Percentiles rank a stretch among this genome's conserved stretches.
Evolutionary conservation across 1,140 invertebrate species (phyloP).

Genomic region (Drosophila pachea): DNA sequence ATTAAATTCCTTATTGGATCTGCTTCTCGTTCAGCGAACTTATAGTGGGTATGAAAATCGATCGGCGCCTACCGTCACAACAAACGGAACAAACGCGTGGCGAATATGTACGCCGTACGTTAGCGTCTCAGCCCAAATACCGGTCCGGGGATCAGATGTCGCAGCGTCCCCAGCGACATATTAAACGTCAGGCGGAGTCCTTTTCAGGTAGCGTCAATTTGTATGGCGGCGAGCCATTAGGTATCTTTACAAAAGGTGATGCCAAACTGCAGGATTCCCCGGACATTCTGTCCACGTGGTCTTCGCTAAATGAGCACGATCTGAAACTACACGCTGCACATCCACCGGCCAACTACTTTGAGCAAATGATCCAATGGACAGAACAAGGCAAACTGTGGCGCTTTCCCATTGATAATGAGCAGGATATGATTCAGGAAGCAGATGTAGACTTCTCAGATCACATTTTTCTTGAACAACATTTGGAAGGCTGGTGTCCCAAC

Average conservation of each 20-base stretch:
- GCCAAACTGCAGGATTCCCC: constrained; percentile 73
- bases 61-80: constrained; percentile 78
- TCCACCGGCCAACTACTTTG: constrained; percentile 92
- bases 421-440: constrained; percentile 90
- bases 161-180: constrained; percentile 36
- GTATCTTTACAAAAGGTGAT: constrained; percentile 80
- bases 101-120: constrained; percentile 67
- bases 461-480: constrained; percentile 92
- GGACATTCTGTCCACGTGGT: constrained; percentile 84
- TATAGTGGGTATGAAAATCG: constrained; percentile 87
- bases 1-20: not conserved
- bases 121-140: constrained; percentile 46
- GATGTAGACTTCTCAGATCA: constrained; percentile 93
- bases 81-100: constrained; percentile 74
- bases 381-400: constrained; percentile 96
- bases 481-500: constrained; percentile 92
- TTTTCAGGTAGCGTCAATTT: constrained; percentile 80
- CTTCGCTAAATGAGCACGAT: constrained; percentile 83
- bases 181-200: constrained; percentile 59
- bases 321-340: constrained; percentile 83
- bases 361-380: constrained; percentile 96
- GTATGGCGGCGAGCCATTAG: constrained; percentile 81
- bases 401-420: constrained; percentile 98
- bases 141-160: constrained; percentile 23
- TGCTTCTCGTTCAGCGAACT: constrained; percentile 82